Conservation (phyloP, 2,113 vertebrate species). For the Isichthys henryi region DNA sequence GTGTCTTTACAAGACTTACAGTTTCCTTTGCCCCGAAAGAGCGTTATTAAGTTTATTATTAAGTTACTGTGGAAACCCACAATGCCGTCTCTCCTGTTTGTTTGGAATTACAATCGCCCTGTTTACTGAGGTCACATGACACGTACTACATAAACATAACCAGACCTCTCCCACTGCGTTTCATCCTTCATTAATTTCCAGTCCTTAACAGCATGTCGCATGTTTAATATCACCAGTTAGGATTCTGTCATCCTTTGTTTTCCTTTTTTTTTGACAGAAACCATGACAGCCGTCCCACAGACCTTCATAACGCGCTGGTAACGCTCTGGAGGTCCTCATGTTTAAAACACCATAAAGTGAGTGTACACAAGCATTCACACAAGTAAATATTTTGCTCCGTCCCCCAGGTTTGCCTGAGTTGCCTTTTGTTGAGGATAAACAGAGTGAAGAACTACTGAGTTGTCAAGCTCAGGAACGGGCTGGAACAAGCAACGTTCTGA, state of each 20-base stretch:
- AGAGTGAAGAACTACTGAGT: conserved; percentile 22
- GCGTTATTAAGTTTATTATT: neutral
- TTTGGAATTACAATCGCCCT: neutral
- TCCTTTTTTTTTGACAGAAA: neutral
- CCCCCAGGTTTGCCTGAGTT: neutral
- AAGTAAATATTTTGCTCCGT: neutral
- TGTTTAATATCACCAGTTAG: neutral
- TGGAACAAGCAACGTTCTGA: conserved; percentile 36
- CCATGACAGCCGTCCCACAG: neutral
- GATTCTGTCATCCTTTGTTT: neutral
- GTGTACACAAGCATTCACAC: neutral
- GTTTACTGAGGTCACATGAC: neutral
- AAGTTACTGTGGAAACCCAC: neutral
- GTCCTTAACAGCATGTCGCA: neutral
- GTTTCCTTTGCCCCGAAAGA: neutral
- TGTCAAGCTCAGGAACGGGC: conserved; percentile 39
- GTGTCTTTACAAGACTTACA: neutral
- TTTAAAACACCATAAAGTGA: neutral
- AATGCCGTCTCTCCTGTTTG: neutral
- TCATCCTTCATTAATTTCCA: neutral
- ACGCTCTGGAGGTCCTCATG: neutral
- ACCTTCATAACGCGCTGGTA: neutral
- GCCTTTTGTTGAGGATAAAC: neutral
- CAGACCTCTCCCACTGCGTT: neutral
- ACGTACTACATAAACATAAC: neutral